A percentile compares a stretch with the other conserved stretches of the same genome.
phyloP scores from a whole-genome alignment of 1,140 invertebrate genomes.

The Lepidurus arcticus region DNA sequence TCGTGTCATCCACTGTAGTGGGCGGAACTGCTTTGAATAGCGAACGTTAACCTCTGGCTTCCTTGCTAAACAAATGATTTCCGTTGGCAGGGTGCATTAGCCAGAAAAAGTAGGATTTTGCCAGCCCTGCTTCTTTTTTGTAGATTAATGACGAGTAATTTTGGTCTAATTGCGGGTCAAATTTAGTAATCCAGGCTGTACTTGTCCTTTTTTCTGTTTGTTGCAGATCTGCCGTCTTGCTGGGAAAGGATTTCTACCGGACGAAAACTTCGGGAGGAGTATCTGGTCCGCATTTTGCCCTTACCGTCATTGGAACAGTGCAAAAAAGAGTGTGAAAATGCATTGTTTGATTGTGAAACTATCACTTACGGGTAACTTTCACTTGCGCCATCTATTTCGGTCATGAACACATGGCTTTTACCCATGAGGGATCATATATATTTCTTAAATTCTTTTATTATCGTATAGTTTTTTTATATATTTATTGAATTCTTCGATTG shows the following conservation, averaged over 20 bases:
- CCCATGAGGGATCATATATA: too few species aligned
- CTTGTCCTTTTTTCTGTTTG: not conserved
- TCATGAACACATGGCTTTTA: too few species aligned
- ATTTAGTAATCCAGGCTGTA: too few species aligned
- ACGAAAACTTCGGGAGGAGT: constrained; percentile 23
- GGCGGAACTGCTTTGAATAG: constrained; percentile 4
- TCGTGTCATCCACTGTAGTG: not conserved
- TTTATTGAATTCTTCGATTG: too few species aligned
- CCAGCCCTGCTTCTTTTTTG: not conserved
- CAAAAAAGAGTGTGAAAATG: constrained; percentile 31
- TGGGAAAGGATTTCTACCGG: constrained; percentile 30
- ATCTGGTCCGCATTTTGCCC: constrained; percentile 28
- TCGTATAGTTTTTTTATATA: too few species aligned
- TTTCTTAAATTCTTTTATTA: too few species aligned
- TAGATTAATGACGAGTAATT: not conserved
- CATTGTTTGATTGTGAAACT: constrained; percentile 34
- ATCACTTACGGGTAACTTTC: constrained; percentile 32
- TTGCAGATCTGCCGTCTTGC: constrained; percentile 23
- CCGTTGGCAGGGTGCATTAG: not conserved
- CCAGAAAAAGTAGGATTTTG: not conserved
- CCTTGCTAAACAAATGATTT: constrained; percentile 22
- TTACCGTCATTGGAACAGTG: constrained; percentile 26
- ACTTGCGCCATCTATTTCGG: not conserved
- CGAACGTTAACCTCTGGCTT: constrained; percentile 14
- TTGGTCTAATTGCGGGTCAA: not conserved